phyloP scores from a whole-genome alignment of 1,140 invertebrate genomes.

The Frieseomelitta varia region DNA sequence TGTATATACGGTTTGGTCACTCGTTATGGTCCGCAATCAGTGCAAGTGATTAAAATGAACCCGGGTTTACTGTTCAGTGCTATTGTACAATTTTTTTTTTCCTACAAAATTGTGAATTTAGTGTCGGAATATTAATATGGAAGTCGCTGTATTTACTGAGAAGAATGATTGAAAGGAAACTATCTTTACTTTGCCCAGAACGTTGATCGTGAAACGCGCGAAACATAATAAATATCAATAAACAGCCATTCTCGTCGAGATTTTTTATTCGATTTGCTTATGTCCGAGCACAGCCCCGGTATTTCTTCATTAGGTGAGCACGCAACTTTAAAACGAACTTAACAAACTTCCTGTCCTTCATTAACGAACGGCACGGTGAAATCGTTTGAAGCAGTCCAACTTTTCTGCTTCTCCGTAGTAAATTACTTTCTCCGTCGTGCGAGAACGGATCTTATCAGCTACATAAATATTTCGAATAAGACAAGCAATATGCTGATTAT shows the following conservation, averaged over 20 bases:
- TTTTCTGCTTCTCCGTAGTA: neutral
- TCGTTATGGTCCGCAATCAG: too few relatives aligned
- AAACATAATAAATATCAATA: neutral
- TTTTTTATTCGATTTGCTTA: neutral
- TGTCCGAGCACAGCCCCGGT: neutral
- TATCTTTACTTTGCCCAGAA: too few relatives aligned
- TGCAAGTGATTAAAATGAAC: too few relatives aligned
- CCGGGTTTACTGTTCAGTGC: too few relatives aligned
- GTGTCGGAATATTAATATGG: too few relatives aligned
- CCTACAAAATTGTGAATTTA: too few relatives aligned
- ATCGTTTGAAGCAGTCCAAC: conserved; percentile 7
- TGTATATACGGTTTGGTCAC: too few relatives aligned
- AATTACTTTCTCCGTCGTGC: conserved; percentile 6
- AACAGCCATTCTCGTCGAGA: neutral
- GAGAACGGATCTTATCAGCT: neutral
- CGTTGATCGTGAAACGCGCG: neutral
- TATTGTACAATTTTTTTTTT: too few relatives aligned
- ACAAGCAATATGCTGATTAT: neutral
- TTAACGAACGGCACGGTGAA: conserved; percentile 14
- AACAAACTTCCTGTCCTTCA: conserved; percentile 14
- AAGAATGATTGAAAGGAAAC: too few relatives aligned
- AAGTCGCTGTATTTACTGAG: too few relatives aligned
- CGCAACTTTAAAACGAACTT: conserved; percentile 19
- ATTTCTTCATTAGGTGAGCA: conserved; percentile 5
- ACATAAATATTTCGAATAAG: neutral